These are phyloP conservation scores for Pangasius krempfi DNA, from an alignment of 2,797 vertebrate genomes.

Conservation along the genomic window DNA sequence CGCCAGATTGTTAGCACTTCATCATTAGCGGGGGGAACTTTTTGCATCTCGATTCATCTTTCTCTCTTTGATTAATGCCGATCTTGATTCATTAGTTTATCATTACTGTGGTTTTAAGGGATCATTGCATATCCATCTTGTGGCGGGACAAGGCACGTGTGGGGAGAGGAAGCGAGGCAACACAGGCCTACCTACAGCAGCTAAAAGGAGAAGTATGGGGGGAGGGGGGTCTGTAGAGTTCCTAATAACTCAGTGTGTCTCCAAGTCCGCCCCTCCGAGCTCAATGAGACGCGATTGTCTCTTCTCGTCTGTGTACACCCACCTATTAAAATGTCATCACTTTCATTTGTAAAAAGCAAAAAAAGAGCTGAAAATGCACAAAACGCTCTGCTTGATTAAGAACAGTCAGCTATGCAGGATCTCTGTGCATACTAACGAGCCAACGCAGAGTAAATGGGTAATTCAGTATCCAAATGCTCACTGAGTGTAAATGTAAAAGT, in stretches of 20 bases:
- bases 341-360: conserved; percentile 67
- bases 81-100: conserved; percentile 99
- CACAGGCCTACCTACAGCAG: conserved; percentile 28
- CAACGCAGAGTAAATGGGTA: conserved; percentile 38
- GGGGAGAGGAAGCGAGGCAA: conserved; percentile 16
- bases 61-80: conserved; percentile 93
- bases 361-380: conserved; percentile 60
- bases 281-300: conserved; percentile 71
- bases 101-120: conserved; percentile 96
- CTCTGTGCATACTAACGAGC: conserved; percentile 48
- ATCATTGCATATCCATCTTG: conserved; percentile 85
- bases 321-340: conserved; percentile 73
- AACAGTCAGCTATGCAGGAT: conserved; percentile 43
- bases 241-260: conserved; percentile 71
- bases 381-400: conserved; percentile 57
- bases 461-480: conserved; percentile 36
- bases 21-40: conserved; percentile 97
- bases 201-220: conserved; percentile 54
- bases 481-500: conserved; percentile 7
- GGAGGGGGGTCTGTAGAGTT: conserved; percentile 29
- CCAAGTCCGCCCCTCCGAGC: conserved; percentile 57
- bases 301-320: conserved; percentile 65
- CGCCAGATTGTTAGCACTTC: conserved; percentile 98
- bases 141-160: conserved; percentile 34
- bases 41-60: conserved; percentile 97